Conservation (phyloP, 2,113 vertebrate species). For the Taxidea taxus region DNA sequence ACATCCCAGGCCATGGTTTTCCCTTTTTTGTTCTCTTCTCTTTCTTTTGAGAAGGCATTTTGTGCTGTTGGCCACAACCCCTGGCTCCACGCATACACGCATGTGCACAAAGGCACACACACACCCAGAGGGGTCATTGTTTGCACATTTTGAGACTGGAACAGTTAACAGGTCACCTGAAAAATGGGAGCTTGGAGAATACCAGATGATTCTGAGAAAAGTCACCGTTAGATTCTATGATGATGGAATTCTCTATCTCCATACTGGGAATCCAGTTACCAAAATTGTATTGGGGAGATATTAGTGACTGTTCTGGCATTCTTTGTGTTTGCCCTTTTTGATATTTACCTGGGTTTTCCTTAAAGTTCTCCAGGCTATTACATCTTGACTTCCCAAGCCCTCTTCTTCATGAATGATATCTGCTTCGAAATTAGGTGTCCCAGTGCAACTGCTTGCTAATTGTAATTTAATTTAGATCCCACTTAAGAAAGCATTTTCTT, state of each 20-base stretch:
- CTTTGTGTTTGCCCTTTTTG: neutral
- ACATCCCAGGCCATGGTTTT: neutral
- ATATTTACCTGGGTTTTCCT: neutral
- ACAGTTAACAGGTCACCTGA: neutral
- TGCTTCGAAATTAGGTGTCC: conserved; percentile 54
- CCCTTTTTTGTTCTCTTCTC: neutral
- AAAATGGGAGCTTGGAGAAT: neutral
- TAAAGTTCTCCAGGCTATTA: neutral
- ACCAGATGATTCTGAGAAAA: neutral
- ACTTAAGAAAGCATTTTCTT: conserved; percentile 70
- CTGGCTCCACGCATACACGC: fast-evolving
- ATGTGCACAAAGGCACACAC: fast-evolving
- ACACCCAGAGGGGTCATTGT: neutral
- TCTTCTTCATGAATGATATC: neutral
- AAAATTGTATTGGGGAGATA: neutral
- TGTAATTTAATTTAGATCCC: conserved; percentile 64
- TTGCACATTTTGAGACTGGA: neutral
- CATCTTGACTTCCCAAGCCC: neutral
- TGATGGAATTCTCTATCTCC: neutral
- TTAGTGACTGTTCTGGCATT: neutral
- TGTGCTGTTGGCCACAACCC: neutral
- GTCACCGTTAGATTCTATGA: neutral
- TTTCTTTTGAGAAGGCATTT: neutral
- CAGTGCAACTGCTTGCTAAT: neutral
- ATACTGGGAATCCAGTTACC: neutral